Evolutionary conservation across 2,113 vertebrate species (phyloP).

Genomic region (Hemibagrus wyckioides): DNA sequence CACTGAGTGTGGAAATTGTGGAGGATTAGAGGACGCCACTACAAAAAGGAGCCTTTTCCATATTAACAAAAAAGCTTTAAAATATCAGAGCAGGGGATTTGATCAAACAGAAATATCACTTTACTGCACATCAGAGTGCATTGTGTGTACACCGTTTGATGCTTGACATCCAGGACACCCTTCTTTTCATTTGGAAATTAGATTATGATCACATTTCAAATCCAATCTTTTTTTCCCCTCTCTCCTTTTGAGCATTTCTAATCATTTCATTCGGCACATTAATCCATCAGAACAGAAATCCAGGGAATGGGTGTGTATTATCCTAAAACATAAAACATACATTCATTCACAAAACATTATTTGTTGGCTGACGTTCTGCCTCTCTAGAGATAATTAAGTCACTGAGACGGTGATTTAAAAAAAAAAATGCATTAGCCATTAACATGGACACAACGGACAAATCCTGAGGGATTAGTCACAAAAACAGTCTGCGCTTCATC

Average conservation of each 20-base stretch:
- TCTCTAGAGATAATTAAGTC: background rate
- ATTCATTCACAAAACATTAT: background rate
- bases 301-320: background rate
- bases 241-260: no score
- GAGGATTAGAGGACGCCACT: background rate
- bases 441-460: constrained; percentile 17
- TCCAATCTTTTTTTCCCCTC: background rate
- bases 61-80: background rate
- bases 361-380: background rate
- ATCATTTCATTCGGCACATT: background rate
- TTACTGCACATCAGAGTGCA: background rate
- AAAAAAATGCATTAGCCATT: background rate
- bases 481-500: background rate
- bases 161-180: background rate
- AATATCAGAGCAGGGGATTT: background rate
- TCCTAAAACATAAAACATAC: background rate
- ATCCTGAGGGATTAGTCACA: constrained; percentile 12
- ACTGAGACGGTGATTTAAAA: background rate
- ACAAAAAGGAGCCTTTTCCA: background rate
- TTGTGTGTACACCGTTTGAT: background rate
- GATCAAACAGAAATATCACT: background rate
- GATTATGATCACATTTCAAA: background rate
- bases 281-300: background rate
- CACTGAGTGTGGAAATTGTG: background rate
- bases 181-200: background rate